A percentile compares a stretch with the other conserved stretches of the same genome.
Evolutionary conservation across 92 coral and sea anemone species (phyloP).

Genomic region (Umimayanthus chanpuru): DNA sequence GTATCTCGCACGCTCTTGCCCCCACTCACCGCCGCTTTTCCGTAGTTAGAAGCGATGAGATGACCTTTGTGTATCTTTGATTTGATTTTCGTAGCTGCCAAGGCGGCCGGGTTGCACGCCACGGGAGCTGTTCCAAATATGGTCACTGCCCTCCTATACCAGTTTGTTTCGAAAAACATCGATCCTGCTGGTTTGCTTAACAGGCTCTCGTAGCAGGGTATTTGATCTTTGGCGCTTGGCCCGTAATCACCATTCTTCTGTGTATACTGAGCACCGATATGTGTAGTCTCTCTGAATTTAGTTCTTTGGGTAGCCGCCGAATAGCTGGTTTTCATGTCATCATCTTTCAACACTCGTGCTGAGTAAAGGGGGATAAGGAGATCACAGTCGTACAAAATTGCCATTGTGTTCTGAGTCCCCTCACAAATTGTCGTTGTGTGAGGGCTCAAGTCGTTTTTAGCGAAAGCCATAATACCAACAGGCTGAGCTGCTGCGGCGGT

Average conservation of each 20-base stretch:
- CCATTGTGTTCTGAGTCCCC: background rate
- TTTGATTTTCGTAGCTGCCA: no score
- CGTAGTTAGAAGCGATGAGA: no score
- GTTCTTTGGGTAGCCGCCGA: background rate
- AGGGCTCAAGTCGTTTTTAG: background rate
- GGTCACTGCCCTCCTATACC: background rate
- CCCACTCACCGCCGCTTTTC: no score
- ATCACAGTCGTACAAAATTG: background rate
- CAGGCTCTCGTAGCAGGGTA: background rate
- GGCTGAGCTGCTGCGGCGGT: no score
- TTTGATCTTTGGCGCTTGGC: background rate
- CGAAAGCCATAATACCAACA: no score
- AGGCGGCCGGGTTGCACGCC: no score
- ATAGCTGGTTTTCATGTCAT: background rate
- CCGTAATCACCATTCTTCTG: background rate
- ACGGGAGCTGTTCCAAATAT: no score
- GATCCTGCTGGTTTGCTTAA: background rate
- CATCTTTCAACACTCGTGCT: background rate
- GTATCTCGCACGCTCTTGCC: no score
- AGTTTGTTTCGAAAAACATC: background rate
- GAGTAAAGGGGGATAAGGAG: background rate
- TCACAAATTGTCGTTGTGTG: background rate
- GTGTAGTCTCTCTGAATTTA: background rate
- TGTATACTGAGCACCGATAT: background rate
- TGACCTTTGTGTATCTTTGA: no score